Base-by-base conservation (phyloP, 2,888 invertebrate species). In the Leptogaster cylindrica region DNA sequence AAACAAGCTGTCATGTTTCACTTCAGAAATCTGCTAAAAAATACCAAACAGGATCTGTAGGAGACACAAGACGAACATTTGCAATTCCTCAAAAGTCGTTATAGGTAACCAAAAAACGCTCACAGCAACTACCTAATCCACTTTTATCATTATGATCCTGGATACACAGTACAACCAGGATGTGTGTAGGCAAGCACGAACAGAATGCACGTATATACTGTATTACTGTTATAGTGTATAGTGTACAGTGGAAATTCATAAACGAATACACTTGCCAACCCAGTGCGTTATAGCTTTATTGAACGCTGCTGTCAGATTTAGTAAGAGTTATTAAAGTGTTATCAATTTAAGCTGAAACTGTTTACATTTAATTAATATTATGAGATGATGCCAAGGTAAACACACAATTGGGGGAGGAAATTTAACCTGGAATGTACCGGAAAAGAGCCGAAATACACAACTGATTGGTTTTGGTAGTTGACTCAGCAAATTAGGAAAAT, bases 301-400 rank as follows among this genome's bases (percentile, higher is more conserved):
- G 55, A 55, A 36, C n/a, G n/a, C n/a, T 20, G 55, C 55, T 55
- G 55, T 55, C 55, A 55, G 55, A 55, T 55, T 55, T 55, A 55
- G 36, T 55, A 55, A 55, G 55, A 55, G 55, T 55, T 55, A 55
- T 55, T 55, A 55, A 39, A 33, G 25, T 55, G 51, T 55, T 55
- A 55, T 55, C 55, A 55, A 55, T 55, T 55, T 55, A 55, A 55
- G 55, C 55, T 36, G 55, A 16, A 55, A 55, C 39, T 55, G 55
- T 55, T 55, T 55, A 39, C 55, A 55, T 55, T 55, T 55, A 55
- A 55, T 55, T 55, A 55, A 55, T 55, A 55, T 36, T 39, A 55
- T 55, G 55, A 55, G 55, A 55, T 55, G 55, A 20, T 25, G 20
- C 55, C 23, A 55, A 55, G 55, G 55, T 36, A 55, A 39, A 55